Conservation (phyloP, 2,888 invertebrate genomes). For the Petrophora chlorosata region DNA sequence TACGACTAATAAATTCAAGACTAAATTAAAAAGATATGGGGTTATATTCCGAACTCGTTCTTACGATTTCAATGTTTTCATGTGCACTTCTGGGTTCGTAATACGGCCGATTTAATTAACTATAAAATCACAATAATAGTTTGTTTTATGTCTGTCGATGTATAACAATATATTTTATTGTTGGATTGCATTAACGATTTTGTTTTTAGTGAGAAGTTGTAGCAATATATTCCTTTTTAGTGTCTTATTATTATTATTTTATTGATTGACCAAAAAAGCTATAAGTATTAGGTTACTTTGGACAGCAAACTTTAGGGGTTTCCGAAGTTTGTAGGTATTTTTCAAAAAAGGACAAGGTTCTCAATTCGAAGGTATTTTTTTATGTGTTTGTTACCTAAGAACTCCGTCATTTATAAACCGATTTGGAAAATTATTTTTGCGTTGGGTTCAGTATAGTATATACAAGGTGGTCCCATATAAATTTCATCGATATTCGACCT, state of each 20-base stretch:
- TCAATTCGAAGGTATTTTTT: too few relatives aligned
- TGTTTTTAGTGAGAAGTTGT: conserved; percentile 18
- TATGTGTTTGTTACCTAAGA: too few relatives aligned
- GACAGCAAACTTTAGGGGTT: too few relatives aligned
- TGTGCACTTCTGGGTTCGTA: conserved; percentile 55
- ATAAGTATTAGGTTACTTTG: too few relatives aligned
- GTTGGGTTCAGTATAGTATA: too few relatives aligned
- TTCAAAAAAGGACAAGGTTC: too few relatives aligned
- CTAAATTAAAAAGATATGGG: conserved; percentile 65
- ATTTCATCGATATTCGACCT: too few relatives aligned
- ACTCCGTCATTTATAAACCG: too few relatives aligned
- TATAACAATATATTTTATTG: conserved; percentile 35
- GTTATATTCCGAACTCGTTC: conserved; percentile 65
- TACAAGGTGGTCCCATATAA: too few relatives aligned
- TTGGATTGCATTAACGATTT: conserved; percentile 33
- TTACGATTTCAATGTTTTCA: conserved; percentile 60
- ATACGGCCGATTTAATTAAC: conserved; percentile 61
- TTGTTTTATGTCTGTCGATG: conserved; percentile 42
- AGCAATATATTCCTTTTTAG: conserved; percentile 24
- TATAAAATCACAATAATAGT: conserved; percentile 56
- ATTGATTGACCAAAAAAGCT: not conserved
- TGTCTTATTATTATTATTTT: conserved; percentile 10
- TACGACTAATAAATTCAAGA: conserved; percentile 70
- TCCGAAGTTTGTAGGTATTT: too few relatives aligned
- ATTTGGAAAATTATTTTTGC: too few relatives aligned